These are phyloP conservation scores for Clarias fuscus DNA, from an alignment of 2,797 vertebrate genomes.

Conservation along the genomic window DNA sequence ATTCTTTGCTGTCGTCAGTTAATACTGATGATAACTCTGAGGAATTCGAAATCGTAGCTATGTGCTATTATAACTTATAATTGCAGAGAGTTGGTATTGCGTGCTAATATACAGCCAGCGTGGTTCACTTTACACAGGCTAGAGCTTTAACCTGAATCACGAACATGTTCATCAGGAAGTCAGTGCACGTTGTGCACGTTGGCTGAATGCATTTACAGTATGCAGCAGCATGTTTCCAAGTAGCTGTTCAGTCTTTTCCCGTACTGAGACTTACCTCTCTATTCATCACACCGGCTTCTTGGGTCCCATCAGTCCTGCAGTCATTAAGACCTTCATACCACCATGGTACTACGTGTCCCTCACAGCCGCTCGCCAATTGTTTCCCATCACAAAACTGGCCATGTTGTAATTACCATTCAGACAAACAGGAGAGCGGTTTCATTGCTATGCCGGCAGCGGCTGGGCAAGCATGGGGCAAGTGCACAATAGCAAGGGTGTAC, in stretches of 20 bases:
- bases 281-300: constrained; percentile 53
- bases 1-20: neutral
- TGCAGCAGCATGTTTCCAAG: constrained; percentile 37
- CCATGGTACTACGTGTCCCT: constrained; percentile 44
- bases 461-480: constrained; percentile 80
- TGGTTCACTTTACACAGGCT: neutral
- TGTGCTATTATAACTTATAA: neutral
- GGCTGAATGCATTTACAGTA: constrained; percentile 19
- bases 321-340: constrained; percentile 54
- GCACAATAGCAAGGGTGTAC: constrained; percentile 86
- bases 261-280: constrained; percentile 56
- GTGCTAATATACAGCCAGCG: neutral
- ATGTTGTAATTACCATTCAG: constrained; percentile 99
- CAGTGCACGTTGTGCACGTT: neutral
- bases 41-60: neutral
- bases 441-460: constrained; percentile 92
- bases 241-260: constrained; percentile 31
- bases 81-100: neutral
- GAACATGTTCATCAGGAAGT: constrained; percentile 17
- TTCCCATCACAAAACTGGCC: constrained; percentile 90
- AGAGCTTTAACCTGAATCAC: constrained; percentile 11
- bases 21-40: constrained; percentile 12
- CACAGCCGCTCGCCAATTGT: constrained; percentile 76
- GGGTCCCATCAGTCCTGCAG: constrained; percentile 63
- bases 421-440: constrained; percentile 86